A percentile compares a stretch with the other conserved stretches of the same genome.
These are phyloP conservation scores for Listronotus bonariensis DNA, from an alignment of 1,140 invertebrate genomes.

Conservation along the genomic window DNA sequence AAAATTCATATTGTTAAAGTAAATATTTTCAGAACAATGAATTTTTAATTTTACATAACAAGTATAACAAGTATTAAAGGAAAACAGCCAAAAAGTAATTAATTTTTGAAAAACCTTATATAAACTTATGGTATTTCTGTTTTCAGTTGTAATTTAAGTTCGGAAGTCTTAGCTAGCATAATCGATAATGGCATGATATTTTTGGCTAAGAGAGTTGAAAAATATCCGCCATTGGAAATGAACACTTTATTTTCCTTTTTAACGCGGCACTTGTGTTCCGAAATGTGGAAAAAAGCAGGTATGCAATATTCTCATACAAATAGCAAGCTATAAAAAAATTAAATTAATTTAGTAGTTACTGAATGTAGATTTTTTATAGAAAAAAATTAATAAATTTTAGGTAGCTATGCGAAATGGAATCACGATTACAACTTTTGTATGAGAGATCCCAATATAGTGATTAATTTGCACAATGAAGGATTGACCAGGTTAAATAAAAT, in stretches of 20 bases:
- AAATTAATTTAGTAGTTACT: not conserved
- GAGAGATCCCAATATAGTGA: constrained; percentile 63
- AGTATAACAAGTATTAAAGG: too few relatives aligned
- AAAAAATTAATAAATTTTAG: constrained; percentile 26
- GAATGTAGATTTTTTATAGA: not conserved
- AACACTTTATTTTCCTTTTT: constrained; percentile 63
- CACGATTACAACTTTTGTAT: constrained; percentile 57
- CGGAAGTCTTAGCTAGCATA: constrained; percentile 42
- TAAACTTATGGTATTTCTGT: not conserved
- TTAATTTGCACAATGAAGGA: constrained; percentile 68
- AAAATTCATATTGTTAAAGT: too few relatives aligned
- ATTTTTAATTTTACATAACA: too few relatives aligned
- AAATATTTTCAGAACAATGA: too few relatives aligned
- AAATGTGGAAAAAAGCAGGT: constrained; percentile 66
- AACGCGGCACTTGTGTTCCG: constrained; percentile 64
- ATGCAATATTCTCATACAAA: not conserved
- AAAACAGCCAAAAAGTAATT: too few relatives aligned
- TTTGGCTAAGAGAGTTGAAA: constrained; percentile 62
- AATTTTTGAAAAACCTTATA: too few relatives aligned
- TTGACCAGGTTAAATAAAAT: constrained; percentile 65
- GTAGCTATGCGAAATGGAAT: constrained; percentile 59
- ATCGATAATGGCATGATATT: constrained; percentile 63
- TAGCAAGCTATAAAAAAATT: too few relatives aligned
- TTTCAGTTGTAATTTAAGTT: constrained; percentile 27
- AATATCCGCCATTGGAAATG: constrained; percentile 62